Percentiles rank a stretch among this genome's conserved stretches.
Evolutionary conservation across 2,113 vertebrate genomes (phyloP).

Genomic region (Nibea coibor): DNA sequence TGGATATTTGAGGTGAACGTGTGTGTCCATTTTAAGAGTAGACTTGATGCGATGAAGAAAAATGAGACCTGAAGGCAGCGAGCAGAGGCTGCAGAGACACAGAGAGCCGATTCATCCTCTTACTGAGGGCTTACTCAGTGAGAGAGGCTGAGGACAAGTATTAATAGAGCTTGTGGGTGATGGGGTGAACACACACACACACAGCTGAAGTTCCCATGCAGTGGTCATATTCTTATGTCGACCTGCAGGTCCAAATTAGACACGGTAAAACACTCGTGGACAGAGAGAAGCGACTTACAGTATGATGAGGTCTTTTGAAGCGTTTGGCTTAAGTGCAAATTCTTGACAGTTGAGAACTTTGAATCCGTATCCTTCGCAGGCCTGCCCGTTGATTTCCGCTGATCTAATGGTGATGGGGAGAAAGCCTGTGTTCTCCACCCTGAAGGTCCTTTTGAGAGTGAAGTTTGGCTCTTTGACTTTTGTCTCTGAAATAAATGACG

Average conservation of each 20-base stretch:
- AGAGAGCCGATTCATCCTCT: constrained; percentile 59
- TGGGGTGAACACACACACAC: neutral
- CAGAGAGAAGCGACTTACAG: constrained; percentile 84
- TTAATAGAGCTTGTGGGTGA: constrained; percentile 56
- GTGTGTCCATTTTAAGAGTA: neutral
- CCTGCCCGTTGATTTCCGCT: constrained; percentile 93
- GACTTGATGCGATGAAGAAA: neutral
- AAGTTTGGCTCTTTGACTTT: constrained; percentile 95
- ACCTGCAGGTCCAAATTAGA: neutral
- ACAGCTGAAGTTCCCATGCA: neutral
- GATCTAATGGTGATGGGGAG: constrained; percentile 91
- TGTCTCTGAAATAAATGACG: constrained; percentile 80
- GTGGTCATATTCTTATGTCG: neutral
- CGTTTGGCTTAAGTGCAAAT: constrained; percentile 93
- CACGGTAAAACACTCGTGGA: neutral
- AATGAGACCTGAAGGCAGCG: constrained; percentile 4
- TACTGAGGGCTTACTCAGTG: constrained; percentile 43
- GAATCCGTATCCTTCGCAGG: constrained; percentile 97
- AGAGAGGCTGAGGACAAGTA: constrained; percentile 35
- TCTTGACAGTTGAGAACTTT: constrained; percentile 98
- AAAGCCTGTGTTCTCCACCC: constrained; percentile 94
- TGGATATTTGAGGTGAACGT: neutral
- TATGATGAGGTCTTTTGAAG: constrained; percentile 96
- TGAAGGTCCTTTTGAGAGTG: constrained; percentile 93
- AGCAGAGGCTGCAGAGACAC: constrained; percentile 34